Evolutionary conservation across 2,888 invertebrate genomes (phyloP), one percentile per base, ranked within the genome.

Genomic region (Podabrus alpinus): DNA sequence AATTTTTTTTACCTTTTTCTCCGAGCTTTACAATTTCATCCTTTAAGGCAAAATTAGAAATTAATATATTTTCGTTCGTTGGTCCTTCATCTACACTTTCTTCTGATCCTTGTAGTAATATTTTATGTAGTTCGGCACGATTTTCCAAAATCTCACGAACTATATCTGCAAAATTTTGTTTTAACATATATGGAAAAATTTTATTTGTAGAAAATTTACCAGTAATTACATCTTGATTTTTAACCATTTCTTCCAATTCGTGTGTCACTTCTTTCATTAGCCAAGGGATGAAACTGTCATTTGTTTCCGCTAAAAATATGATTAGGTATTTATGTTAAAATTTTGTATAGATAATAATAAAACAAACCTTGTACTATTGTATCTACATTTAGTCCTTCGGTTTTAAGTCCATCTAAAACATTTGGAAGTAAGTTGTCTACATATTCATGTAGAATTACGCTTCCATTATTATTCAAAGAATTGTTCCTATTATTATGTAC

Each of bases 231-330:
- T 95, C 94, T 76, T 94, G 91, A 79, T 95, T 95, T 82, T 94
- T 93, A 79, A 95, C 92, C 87, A 95, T 92, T 77, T 92, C 92
- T 82, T 94, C 93, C 83, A 97, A 90, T 88, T 96, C 95, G 76
- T 90, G 89, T 68, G 94, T 92, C 67, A 97, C 96, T 86, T 95
- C 94, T 70, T 91, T 91, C 88, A 94, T 92, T 80, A 97, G 88
- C 97, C 96, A 97, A 69, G 96, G 95, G 90, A 95, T 92, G 88
- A 96, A 95, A 71, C 93, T 92, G 81, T 95, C 92, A 83, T 94
- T 93, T 45, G 94, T 90, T 75, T 93, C 94, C 92, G 88, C 81
- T 21, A 69, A 72, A 25, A 62, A n/a, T 19, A 62, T n/a, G n/a
- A 15, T 62, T 61, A 21, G 4, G 1, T 21, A 16, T n/a, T n/a